Base-by-base conservation (phyloP, 2,888 invertebrate genomes). In the Drosophila prostipennis region DNA sequence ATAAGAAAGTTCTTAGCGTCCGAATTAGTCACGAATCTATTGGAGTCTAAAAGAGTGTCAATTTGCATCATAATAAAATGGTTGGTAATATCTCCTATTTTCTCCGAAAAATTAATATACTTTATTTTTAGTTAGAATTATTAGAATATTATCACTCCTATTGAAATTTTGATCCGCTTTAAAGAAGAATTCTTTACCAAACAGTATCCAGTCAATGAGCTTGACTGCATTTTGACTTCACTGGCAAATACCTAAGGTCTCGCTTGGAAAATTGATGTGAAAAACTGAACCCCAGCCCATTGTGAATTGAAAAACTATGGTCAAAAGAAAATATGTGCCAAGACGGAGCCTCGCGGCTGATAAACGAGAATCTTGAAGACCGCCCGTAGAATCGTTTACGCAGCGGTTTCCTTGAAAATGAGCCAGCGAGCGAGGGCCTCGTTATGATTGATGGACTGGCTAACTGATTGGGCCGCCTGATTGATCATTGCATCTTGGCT, bases 381-480 rank as follows among this genome's bases (percentile, higher is more conserved):
- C 39, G 26, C 45, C 45, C 45, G 37, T 39, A 11, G 57, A 57
- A 29, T 29, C 19, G 57, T 29, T 48, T 48, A 48, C 46, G 16
- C 32, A 48, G 46, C 46, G 46, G 32, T 32, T 48, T 48, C 32
- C 34, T 48, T 34, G 48, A 46, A 46, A 37, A 37, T 16, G 16
- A 26, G 16, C 57, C 11, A 39, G 16, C 11, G 19, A 16, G 36
- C 29, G 26, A 57, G 58, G 54, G 19, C 43, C 29, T 46, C 19
- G 53, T 80, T 80, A 72, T 82, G 75, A 80, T 73, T 76, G 76
- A 79, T 45, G 67, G 65, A 61, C 63, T 68, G 74, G 67, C 49
- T 65, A 64, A 71, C 43, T 69, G 69, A 63, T 64, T 64, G 61
- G 34, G 64, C 49, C 16, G 64, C 29, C 48, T 63, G 60, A 76